Evolutionary conservation across 2,888 invertebrate genomes (phyloP).

Genomic region (Oeneis ivallda): DNA sequence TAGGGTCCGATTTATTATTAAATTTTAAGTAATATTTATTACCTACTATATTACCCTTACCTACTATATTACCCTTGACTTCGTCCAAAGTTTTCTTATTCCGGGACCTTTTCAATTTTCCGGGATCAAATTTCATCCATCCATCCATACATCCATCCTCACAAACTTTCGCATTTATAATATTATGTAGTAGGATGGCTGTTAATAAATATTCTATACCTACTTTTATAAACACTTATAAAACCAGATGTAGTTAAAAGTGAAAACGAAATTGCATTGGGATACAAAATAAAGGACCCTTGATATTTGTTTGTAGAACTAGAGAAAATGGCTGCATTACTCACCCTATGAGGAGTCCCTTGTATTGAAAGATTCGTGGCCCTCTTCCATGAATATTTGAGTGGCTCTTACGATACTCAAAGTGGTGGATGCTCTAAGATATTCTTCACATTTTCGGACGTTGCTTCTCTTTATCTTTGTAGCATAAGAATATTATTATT

Average conservation of each 20-base stretch:
- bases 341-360: slow-evolving; percentile 48
- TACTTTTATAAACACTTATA: too few relatives aligned
- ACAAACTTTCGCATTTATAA: too few relatives aligned
- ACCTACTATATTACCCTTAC: too few relatives aligned
- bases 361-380: slow-evolving; percentile 34
- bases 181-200: too few relatives aligned
- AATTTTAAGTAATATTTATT: too few relatives aligned
- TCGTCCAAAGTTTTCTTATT: too few relatives aligned
- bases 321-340: slow-evolving; percentile 71
- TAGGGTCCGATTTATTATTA: not conserved
- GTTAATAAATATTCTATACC: too few relatives aligned
- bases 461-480: slow-evolving; percentile 9
- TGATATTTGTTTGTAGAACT: slow-evolving; percentile 69
- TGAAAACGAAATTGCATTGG: slow-evolving; percentile 70
- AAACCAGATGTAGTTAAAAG: too few relatives aligned
- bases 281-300: slow-evolving; percentile 61
- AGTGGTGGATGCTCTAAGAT: slow-evolving; percentile 29
- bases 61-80: too few relatives aligned
- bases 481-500: slow-evolving; percentile 13
- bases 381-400: slow-evolving; percentile 41
- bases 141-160: too few relatives aligned
- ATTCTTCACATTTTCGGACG: slow-evolving; percentile 18
- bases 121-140: too few relatives aligned
- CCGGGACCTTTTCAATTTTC: too few relatives aligned
- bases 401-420: slow-evolving; percentile 37